Base-by-base conservation (phyloP, 2,888 invertebrate species). In the Fragum sueziense region DNA sequence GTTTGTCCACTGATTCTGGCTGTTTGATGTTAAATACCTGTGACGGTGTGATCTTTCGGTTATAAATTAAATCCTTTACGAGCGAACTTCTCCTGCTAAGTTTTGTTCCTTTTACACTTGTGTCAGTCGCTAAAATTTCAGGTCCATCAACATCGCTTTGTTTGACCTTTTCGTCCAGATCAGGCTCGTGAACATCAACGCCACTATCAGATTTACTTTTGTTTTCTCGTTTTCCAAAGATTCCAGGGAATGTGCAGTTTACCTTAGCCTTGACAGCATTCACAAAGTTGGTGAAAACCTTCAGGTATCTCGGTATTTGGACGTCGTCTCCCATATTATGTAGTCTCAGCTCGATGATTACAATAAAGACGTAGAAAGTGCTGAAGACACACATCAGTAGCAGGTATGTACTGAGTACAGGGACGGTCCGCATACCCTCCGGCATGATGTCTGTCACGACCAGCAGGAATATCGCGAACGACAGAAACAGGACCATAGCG, bases 361-460 rank as follows among this genome's bases (percentile, higher is more conserved):
- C 74, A 17, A 82, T 25, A 22, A 84, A 68, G 29, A 82, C 82
- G 14, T 82, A 82, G 25, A 82, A 22, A 4, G 82, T 82, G 52
- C 84, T 84, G 51, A 84, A 52, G 22, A 82, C 61, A 34, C 82
- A 84, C 37, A 82, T 78, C 0, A 80, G 59, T n/a, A 84, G 67
- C 9, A 84, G 74, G 59, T 84, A 84, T 0, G 62, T 82, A 31
- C 82, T 84, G 52, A 84, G 70, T 3, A 84, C 70, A 0, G 84
- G 82, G n/a, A 84, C 68, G 1, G 77, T 75, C n/a, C 75, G 82
- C 84, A 84, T 82, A 27, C 84, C 84, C 52, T 82, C 84, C 4
- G 84, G 84, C 84, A 84, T 84, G n/a, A 84, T 78, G n/a, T 82
- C 84, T 0, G 84, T 84, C n/a, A 84, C 80, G 22, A 84, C 77